Evolutionary conservation across 2,113 vertebrate species (phyloP), one percentile per base, ranked within the genome.

Genomic region (Hippocampus guttulatus): DNA sequence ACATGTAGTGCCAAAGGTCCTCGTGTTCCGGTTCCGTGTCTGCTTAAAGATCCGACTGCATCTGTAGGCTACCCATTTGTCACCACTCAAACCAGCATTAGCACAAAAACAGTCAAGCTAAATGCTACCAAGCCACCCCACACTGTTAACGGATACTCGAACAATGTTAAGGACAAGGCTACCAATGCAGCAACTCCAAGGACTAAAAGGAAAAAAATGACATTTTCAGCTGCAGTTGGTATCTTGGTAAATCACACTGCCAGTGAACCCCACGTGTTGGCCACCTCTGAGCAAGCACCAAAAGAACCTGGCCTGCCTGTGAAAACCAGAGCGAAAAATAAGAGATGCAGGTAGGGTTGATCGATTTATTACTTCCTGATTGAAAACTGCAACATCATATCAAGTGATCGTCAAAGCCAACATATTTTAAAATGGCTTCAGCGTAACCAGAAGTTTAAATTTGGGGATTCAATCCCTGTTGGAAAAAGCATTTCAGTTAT

Each of bases 141-240:
- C 14, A 0, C 23, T 68, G 27, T 77, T 23, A 83, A 85, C 60
- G 73, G 78, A 64, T 64, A 68, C 45, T 40, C 75, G 43, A 64
- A 82, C 55, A 67, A 72, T 20, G 4, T 8, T 57, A 72, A 63
- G 47, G 71, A 11, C 16, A 70, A 43, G n/a, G 55, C 38, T 0
- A 41, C 0, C 14, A 76, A 67, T 71, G 5, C 38, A 15, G 49
- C 18, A 1, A n/a, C 10, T 7, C 16, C 1, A 27, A 54, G 33
- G 63, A 75, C 33, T 4, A 2, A 8, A 14, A 5, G 51, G 25
- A 73, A 60, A 72, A 30, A 57, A 54, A 12, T 38, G 33, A 10
- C 2, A 0, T 57, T n/a, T 69, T 71, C 63, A 30, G n/a, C 63
- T 10, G 40, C 60, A 49, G 18, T 12, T 41, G 63, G 38, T 25